Base-by-base conservation (phyloP, 2,888 invertebrate genomes). In the Tinea pellionella region DNA sequence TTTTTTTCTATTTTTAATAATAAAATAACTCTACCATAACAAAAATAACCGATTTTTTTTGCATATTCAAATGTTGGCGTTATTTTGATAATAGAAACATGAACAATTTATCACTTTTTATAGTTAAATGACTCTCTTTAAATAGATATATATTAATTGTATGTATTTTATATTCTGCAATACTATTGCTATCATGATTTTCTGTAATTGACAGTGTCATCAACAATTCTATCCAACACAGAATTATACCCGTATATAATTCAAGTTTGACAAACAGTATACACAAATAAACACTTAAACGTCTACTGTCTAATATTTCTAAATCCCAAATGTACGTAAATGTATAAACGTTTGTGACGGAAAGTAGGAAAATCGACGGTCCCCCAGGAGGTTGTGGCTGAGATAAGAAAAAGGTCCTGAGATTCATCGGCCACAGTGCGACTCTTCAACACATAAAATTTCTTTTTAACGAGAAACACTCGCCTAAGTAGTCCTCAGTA, bases 291-390 rank as follows among this genome's bases (percentile, higher is more conserved):
- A 57, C 57, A 57, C 57, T 57, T 32, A 57, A 32, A 32, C n/a
- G 13, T 55, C n/a, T 55, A 9, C 55, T 19, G 55, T 55, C 55
- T 55, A 24, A 32, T 32, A 57, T 57, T 57, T 57, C 32, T 15
- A 57, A 57, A 57, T 57, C 57, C 57, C 57, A 57, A 57, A 57
- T 32, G 57, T 57, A 57, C 13, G 53, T 53, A 53, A 13, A 32
- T 32, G 62, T 63, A 53, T 60, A 61, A 61, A 61, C 62, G 61
- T 62, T 65, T 64, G 60, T 63, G 64, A 65, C 63, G 62, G 62
- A 61, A 65, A 64, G 62, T 64, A 65, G 61, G 64, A 64, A 66
- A 67, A 68, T 67, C 65, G 65, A 59, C 62, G 64, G 61, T 57
- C 57, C 57, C 57, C 15, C 19, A 32, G 57, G 57, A 57, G 32